Evolutionary conservation across 2,888 invertebrate species (phyloP), one percentile per base, ranked within the genome.

Genomic region (Tanytarsus gracilentus): DNA sequence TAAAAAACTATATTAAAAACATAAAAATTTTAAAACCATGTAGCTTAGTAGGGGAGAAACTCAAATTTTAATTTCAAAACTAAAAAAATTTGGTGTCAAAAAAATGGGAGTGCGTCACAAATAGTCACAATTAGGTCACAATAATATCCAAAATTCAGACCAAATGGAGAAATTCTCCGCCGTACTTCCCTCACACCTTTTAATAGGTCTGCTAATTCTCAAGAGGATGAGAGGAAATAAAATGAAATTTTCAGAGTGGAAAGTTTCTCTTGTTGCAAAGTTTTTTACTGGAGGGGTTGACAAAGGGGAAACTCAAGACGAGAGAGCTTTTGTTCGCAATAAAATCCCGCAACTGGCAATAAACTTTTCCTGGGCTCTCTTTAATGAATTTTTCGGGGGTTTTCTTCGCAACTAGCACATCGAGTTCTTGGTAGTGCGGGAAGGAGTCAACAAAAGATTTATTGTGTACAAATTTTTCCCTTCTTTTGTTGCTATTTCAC

Each of bases 121-220:
- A n/a, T n/a, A n/a, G n/a, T n/a, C n/a, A n/a, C n/a, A n/a, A n/a
- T n/a, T n/a, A n/a, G n/a, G n/a, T n/a, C n/a, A n/a, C n/a, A n/a
- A n/a, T n/a, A n/a, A n/a, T n/a, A n/a, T n/a, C n/a, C n/a, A n/a
- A n/a, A n/a, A n/a, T n/a, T n/a, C n/a, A n/a, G n/a, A n/a, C n/a
- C n/a, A n/a, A n/a, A n/a, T n/a, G n/a, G n/a, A n/a, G n/a, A n/a
- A n/a, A n/a, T n/a, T n/a, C n/a, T n/a, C n/a, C n/a, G n/a, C n/a
- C n/a, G n/a, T n/a, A n/a, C n/a, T n/a, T n/a, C n/a, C n/a, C n/a
- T n/a, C n/a, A n/a, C n/a, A n/a, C n/a, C n/a, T n/a, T n/a, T n/a
- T n/a, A 58, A 58, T 58, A 58, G 48, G 48, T 58, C 58, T 58
- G 58, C 48, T 58, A 58, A 58, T 58, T 58, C 58, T 58, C 58